Percentiles rank a stretch among this genome's conserved stretches.
These are phyloP conservation scores for Lepidotrigona ventralis DNA, from an alignment of 1,140 invertebrate genomes.

Conservation along the genomic window DNA sequence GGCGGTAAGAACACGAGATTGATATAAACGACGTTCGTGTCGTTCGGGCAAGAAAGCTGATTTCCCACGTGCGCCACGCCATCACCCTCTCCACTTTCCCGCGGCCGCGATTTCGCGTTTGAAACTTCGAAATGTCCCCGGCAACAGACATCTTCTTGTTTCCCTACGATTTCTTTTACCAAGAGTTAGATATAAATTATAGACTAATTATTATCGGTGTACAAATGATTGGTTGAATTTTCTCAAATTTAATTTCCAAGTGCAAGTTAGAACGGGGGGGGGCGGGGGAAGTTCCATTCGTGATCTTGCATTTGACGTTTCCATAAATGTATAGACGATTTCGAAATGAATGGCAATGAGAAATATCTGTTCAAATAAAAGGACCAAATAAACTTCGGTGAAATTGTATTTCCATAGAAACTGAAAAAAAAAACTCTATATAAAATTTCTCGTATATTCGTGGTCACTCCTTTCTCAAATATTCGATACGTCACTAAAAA, in stretches of 20 bases:
- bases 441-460: not conserved
- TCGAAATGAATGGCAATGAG: too few relatives aligned
- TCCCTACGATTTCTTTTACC: not conserved
- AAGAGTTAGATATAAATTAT: too few relatives aligned
- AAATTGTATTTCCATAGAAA: not conserved
- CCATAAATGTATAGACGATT: too few relatives aligned
- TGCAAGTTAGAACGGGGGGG: too few relatives aligned
- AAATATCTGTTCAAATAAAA: not conserved
- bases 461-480: not conserved
- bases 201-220: too few relatives aligned
- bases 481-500: not conserved
- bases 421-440: too few relatives aligned
- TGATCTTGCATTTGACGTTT: too few relatives aligned
- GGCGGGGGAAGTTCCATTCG: too few relatives aligned
- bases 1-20: constrained; percentile 27
- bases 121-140: not conserved
- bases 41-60: constrained; percentile 30
- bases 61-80: constrained; percentile 21
- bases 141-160: not conserved
- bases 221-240: too few relatives aligned
- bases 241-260: too few relatives aligned
- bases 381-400: not conserved
- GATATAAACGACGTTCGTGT: constrained; percentile 22
- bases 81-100: not conserved
- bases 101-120: not conserved